Base-by-base conservation (phyloP, 1,140 invertebrate species). In the Drosophila pandora region DNA sequence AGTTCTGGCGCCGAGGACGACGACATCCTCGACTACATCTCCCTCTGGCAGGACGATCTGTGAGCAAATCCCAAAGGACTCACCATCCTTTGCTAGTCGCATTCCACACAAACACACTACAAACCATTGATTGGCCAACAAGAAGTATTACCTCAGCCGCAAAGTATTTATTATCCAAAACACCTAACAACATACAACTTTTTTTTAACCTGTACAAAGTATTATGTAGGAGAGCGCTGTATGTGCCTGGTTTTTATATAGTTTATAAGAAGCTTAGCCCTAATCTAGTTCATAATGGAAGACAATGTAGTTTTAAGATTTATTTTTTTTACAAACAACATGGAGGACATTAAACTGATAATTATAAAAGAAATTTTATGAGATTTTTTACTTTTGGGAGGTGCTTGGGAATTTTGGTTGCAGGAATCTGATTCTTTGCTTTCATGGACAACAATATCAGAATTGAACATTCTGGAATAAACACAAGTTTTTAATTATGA, bases 21-120 rank as follows among this genome's bases (percentile, higher is more conserved):
- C 88, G 97, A 97, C 82, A 93, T 98, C 1, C 93, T 98, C n/a
- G 97, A 98, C 87, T 96, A 96, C 65, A 96, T 97, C 80, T 95
- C 95, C 13, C 96, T 95, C 94, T 98, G 96, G 96, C 96, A 97
- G 92, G 94, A 95, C 79, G 87, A 91, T 39, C 64, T 79, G 12
- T 91, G 6, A 43, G 41, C 41, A 4, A 4, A 1, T 12, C 23
- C 1, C 2, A 17, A 17, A 10, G 17, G 21, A 2, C 8, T 21
- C 13, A 2, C 12, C 21, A 23, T 12, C 13, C 25, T 23, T 23
- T 47, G 71, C 80, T 90, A 82, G 80, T 84, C 88, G 79, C 57
- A 41, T 45, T 43, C 45, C 55, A 48, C 55, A 21, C 22, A 47
- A 21, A 47, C 32, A 41, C 61, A 76, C 62, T 71, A 37, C 76